Percentiles rank a stretch among this genome's conserved stretches.
Conservation (phyloP, 2,797 vertebrate species). For the Halcyon leucocephala region DNA sequence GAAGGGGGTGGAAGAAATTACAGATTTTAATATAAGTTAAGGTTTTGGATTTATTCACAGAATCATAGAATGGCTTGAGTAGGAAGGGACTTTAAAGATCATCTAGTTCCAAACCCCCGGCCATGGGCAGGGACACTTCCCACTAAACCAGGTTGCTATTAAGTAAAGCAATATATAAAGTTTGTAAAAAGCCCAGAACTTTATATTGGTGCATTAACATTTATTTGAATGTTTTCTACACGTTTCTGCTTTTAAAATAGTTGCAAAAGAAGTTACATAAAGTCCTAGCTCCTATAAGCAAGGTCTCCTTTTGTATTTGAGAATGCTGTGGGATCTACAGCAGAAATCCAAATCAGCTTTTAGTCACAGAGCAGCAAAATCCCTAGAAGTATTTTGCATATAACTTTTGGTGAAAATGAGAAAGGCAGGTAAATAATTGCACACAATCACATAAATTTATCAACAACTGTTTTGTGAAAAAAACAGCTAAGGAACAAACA, state of each 20-base stretch:
- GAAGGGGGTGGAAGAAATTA: not conserved
- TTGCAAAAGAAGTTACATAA: not conserved
- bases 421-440: not conserved
- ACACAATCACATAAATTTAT: not conserved
- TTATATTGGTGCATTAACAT: not conserved
- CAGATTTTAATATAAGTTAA: not conserved
- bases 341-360: not conserved
- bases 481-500: not conserved
- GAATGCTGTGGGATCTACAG: not conserved
- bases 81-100: no score
- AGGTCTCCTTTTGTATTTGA: not conserved
- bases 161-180: not conserved
- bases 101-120: no score
- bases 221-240: not conserved
- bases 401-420: not conserved
- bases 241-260: not conserved
- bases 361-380: not conserved
- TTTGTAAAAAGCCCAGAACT: not conserved
- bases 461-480: not conserved
- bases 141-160: not conserved
- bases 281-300: not conserved
- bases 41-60: not conserved
- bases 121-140: no score
- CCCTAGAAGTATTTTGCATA: not conserved
- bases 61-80: no score